These are phyloP conservation scores for Sphenopsis melanotis DNA, from an alignment of 2,797 vertebrate genomes.

Conservation along the genomic window DNA sequence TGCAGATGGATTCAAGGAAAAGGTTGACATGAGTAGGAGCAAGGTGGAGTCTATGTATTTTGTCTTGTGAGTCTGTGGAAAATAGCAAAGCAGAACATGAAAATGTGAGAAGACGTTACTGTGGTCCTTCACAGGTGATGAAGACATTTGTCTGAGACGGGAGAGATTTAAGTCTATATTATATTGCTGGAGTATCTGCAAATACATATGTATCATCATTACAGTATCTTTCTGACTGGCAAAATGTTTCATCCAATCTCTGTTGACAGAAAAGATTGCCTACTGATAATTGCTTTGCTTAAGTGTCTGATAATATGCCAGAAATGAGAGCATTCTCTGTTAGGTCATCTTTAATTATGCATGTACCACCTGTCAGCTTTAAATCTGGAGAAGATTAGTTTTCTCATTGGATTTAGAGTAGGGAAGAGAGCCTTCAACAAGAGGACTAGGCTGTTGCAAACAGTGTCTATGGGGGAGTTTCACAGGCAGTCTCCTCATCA, in stretches of 20 bases:
- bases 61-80: not conserved
- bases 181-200: conserved; percentile 55
- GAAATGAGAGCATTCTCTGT: conserved; percentile 76
- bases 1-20: not conserved
- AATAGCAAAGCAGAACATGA: not conserved
- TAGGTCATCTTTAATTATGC: conserved; percentile 80
- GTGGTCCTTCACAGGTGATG: not conserved
- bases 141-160: not conserved
- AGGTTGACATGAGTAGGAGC: not conserved
- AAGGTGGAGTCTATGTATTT: not conserved
- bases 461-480: conserved; percentile 56
- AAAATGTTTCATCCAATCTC: conserved; percentile 71
- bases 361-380: conserved; percentile 77
- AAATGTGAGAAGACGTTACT: not conserved
- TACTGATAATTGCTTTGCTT: conserved; percentile 79
- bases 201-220: conserved; percentile 42
- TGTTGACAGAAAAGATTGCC: conserved; percentile 76
- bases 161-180: conserved; percentile 15
- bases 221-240: conserved; percentile 63
- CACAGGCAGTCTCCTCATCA: conserved; percentile 49
- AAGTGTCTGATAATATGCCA: conserved; percentile 79
- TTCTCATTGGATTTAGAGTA: conserved; percentile 49
- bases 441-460: conserved; percentile 62
- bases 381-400: conserved; percentile 69
- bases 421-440: conserved; percentile 63